A percentile compares a stretch with the other conserved stretches of the same genome.
Conservation (phyloP, 2,113 vertebrate species). For the Marcusenius ussheri region DNA sequence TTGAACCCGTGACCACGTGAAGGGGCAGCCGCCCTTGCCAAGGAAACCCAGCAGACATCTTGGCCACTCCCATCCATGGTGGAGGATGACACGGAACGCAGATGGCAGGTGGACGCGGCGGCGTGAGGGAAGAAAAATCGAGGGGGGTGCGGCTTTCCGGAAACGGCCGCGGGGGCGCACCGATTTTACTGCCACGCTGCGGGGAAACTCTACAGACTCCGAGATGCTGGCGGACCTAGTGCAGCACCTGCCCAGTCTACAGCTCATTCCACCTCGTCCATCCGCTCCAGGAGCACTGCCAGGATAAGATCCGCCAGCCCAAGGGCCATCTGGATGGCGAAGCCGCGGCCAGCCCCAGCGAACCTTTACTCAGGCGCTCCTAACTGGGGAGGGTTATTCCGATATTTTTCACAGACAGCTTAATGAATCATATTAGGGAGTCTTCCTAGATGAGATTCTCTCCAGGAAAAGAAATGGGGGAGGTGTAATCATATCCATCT, state of each 20-base stretch:
- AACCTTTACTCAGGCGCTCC: neutral
- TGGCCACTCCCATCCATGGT: neutral
- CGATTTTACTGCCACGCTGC: neutral
- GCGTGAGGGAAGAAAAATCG: neutral
- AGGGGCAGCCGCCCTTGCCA: neutral
- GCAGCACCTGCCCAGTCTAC: neutral
- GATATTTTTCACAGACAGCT: neutral
- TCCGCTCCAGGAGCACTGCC: neutral
- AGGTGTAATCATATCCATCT: neutral
- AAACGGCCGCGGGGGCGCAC: neutral
- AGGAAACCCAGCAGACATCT: neutral
- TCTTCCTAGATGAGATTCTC: neutral
- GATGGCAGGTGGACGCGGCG: neutral
- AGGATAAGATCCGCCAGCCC: neutral
- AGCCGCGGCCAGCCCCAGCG: neutral
- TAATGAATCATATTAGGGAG: neutral
- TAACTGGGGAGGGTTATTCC: neutral
- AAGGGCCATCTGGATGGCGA: neutral
- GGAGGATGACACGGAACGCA: neutral
- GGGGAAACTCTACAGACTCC: neutral
- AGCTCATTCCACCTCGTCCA: neutral
- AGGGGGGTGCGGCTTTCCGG: neutral
- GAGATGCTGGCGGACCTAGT: neutral
- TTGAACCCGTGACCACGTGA: neutral
- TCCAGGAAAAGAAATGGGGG: neutral